phyloP scores from a whole-genome alignment of 1,140 invertebrate species.

The Chymomyza costata region DNA sequence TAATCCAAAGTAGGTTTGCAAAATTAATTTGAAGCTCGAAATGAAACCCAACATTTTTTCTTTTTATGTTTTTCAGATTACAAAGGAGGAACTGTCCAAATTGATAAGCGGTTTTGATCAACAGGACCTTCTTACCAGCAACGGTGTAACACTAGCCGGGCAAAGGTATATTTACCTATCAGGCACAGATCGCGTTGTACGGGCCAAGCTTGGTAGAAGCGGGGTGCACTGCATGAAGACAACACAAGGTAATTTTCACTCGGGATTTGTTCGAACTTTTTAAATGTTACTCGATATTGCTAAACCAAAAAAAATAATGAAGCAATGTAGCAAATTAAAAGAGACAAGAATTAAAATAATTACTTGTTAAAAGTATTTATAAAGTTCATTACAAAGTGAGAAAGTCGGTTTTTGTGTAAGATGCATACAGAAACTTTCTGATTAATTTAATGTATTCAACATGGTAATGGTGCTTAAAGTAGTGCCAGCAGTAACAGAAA shows the following conservation, averaged over 20 bases:
- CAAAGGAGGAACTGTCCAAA: constrained; percentile 91
- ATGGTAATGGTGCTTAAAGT: constrained; percentile 6
- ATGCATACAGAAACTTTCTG: constrained; percentile 4
- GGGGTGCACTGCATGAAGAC: constrained; percentile 96
- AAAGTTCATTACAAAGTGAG: no score
- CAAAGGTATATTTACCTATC: constrained; percentile 94
- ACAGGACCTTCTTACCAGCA: constrained; percentile 88
- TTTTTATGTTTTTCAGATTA: constrained; percentile 79
- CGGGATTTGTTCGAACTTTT: no score
- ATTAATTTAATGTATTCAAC: constrained; percentile 42
- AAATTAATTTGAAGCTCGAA: no score
- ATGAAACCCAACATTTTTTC: background rate
- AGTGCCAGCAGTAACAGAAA: background rate
- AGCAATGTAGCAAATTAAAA: no score
- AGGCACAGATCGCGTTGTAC: constrained; percentile 91
- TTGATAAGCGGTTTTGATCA: constrained; percentile 91
- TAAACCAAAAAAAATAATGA: no score
- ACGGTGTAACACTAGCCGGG: constrained; percentile 91
- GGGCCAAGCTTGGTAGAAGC: constrained; percentile 92
- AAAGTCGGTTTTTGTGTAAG: no score
- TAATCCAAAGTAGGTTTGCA: no score
- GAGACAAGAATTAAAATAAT: no score
- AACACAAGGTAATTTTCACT: constrained; percentile 85
- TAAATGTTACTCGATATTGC: no score
- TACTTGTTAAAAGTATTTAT: no score